A percentile compares a stretch with the other conserved stretches of the same genome.
These are phyloP conservation scores for Oscheius sp. DNA, from an alignment of 2,888 invertebrate species.

Conservation along the genomic window DNA sequence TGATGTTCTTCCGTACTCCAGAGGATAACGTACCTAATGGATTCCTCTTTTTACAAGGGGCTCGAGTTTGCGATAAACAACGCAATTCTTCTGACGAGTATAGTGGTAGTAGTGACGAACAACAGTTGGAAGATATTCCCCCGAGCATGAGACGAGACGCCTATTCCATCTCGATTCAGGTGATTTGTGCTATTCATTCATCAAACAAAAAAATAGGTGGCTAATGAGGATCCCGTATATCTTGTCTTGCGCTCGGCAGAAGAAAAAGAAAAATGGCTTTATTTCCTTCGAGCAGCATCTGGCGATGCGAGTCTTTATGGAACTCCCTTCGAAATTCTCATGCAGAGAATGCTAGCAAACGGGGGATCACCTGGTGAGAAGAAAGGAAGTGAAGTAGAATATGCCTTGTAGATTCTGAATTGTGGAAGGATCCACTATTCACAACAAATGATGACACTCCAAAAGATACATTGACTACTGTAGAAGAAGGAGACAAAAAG, in stretches of 20 bases:
- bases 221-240: constrained; percentile 91
- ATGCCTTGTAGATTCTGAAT: constrained; percentile 36
- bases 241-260: constrained; percentile 88
- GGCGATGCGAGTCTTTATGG: constrained; percentile 79
- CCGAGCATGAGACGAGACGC: constrained; percentile 42
- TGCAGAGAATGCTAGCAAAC: constrained; percentile 94
- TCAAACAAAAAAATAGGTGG: constrained; percentile 78
- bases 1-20: constrained; percentile 92
- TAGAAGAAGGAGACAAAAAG: constrained; percentile 48
- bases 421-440: constrained; percentile 63
- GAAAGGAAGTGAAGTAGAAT: too few species aligned
- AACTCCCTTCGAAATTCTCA: constrained; percentile 92
- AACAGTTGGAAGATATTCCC: constrained; percentile 39
- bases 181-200: neutral
- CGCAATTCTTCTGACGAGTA: constrained; percentile 54
- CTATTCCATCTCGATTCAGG: constrained; percentile 58
- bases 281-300: constrained; percentile 85
- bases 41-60: constrained; percentile 93
- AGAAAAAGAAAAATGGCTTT: constrained; percentile 83
- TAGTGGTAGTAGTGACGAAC: constrained; percentile 60
- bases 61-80: constrained; percentile 85
- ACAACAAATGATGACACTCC: constrained; percentile 56
- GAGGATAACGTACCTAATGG: constrained; percentile 85
- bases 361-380: constrained; percentile 85
- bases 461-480: constrained; percentile 57